phyloP scores from a whole-genome alignment of 2,797 vertebrate genomes.

The Cephalopachus bancanus region DNA sequence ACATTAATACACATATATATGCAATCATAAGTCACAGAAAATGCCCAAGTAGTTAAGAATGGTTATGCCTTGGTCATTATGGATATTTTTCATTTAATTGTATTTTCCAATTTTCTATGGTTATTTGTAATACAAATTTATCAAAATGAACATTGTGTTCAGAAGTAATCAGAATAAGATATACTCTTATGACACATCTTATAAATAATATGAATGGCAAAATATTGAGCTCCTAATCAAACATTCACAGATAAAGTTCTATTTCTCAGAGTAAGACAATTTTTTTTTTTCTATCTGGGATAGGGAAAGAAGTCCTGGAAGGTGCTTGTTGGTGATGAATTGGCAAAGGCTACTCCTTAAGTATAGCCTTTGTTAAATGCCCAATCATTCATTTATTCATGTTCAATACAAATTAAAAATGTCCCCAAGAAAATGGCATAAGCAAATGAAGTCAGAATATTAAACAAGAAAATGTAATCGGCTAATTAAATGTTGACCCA shows the following conservation, averaged over 20 bases:
- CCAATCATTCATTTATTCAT: neutral
- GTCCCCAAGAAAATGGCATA: neutral
- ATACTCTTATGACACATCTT: neutral
- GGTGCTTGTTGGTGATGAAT: neutral
- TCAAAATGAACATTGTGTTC: neutral
- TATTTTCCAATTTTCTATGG: neutral
- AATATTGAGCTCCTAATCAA: neutral
- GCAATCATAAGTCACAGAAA: neutral
- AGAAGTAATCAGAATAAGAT: constrained; percentile 46
- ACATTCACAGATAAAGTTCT: neutral
- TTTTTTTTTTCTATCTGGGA: neutral
- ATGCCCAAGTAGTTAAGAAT: neutral
- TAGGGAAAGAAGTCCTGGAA: neutral
- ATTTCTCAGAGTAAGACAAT: constrained; percentile 3
- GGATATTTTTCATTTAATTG: constrained; percentile 1
- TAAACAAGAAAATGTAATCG: neutral
- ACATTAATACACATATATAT: neutral
- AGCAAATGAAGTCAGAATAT: neutral
- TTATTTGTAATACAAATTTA: constrained; percentile 9
- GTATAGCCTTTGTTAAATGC: neutral
- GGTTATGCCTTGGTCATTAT: neutral
- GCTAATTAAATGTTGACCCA: neutral
- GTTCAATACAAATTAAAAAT: constrained; percentile 50
- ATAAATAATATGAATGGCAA: neutral
- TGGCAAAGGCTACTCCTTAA: constrained; percentile 8